These are phyloP conservation scores for Nasonia giraulti DNA, from an alignment of 1,140 invertebrate species.

Conservation along the genomic window DNA sequence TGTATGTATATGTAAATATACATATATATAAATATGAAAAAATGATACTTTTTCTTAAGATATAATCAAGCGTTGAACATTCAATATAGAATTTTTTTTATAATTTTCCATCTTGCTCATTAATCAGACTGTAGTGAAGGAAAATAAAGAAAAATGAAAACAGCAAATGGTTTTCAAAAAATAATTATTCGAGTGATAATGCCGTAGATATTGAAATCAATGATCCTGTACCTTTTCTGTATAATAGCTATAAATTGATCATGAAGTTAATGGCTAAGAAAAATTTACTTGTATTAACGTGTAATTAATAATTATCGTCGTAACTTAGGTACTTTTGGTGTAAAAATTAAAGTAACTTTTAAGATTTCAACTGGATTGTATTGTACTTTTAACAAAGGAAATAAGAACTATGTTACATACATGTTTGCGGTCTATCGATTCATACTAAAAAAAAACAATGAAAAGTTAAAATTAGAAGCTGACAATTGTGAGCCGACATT, in stretches of 20 bases:
- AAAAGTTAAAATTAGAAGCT: conserved; percentile 49
- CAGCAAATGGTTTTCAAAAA: conserved; percentile 25
- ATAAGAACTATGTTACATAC: conserved; percentile 35
- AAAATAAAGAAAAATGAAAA: conserved; percentile 48
- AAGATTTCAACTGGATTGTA: conserved; percentile 65
- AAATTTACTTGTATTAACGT: conserved; percentile 71
- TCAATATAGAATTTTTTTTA: conserved; percentile 13
- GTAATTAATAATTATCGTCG: conserved; percentile 72
- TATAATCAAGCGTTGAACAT: background rate
- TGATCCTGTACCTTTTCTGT: conserved; percentile 68
- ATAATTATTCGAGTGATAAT: conserved; percentile 39
- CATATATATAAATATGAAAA: conserved; percentile 25
- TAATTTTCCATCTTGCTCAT: conserved; percentile 19
- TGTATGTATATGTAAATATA: conserved; percentile 50
- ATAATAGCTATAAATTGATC: conserved; percentile 68
- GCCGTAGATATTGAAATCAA: conserved; percentile 56
- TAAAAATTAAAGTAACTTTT: conserved; percentile 71
- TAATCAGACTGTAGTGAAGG: conserved; percentile 16
- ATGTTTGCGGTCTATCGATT: conserved; percentile 34
- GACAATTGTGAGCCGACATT: conserved; percentile 48
- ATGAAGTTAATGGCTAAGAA: conserved; percentile 62
- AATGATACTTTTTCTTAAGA: background rate
- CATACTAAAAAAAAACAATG: conserved; percentile 31
- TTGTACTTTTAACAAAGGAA: conserved; percentile 44
- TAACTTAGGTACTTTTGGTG: conserved; percentile 71